Conservation (phyloP, 35 echinoderm and acorn worm genomes). For the Apostichopus californicus region DNA sequence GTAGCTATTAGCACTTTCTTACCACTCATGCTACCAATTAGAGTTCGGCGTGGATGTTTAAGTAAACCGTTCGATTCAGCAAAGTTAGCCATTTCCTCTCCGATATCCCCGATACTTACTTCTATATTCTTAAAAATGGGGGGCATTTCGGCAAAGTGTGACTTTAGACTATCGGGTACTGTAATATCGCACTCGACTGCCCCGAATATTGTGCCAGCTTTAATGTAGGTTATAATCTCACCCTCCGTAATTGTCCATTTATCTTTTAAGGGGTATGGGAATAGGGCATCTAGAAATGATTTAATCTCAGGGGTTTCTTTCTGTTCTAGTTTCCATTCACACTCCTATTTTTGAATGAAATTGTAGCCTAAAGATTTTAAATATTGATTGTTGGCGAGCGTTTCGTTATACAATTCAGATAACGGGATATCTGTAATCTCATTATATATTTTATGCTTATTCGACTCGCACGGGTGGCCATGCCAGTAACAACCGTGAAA, state of each 20-base stretch:
- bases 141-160: constrained; percentile 43
- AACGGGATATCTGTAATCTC: not conserved
- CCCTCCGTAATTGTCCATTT: constrained; percentile 13
- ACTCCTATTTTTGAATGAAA: constrained; percentile 34
- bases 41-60: constrained; percentile 10
- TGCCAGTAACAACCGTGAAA: constrained; percentile 46
- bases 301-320: not conserved
- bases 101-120: constrained; percentile 16
- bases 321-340: constrained; percentile 23
- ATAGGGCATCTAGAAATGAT: not conserved
- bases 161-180: constrained; percentile 25
- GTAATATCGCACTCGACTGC: constrained; percentile 34
- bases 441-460: constrained; percentile 29
- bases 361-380: not conserved
- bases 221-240: not conserved
- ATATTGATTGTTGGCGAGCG: not conserved
- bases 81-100: constrained; percentile 40
- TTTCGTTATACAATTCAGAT: constrained; percentile 26
- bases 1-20: constrained; percentile 43
- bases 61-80: not conserved
- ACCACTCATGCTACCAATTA: constrained; percentile 54
- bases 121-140: constrained; percentile 51
- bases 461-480: not conserved
- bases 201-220: constrained; percentile 17
- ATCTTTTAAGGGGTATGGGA: constrained; percentile 10